A percentile compares a stretch with the other conserved stretches of the same genome.
Conservation (phyloP, 2,113 vertebrate genomes). For the Gymnarchus niloticus region DNA sequence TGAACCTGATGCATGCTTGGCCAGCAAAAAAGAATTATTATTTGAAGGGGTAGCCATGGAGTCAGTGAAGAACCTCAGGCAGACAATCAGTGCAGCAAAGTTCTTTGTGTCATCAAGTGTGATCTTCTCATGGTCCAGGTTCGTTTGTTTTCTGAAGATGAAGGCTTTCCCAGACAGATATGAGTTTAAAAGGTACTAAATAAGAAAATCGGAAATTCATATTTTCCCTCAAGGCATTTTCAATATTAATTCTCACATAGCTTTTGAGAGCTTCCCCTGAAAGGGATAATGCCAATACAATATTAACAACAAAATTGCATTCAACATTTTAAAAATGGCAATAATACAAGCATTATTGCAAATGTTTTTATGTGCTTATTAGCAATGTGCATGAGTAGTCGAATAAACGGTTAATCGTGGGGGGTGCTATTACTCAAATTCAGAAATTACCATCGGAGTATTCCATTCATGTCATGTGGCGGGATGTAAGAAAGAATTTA, state of each 20-base stretch:
- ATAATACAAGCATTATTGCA: neutral
- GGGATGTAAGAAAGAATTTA: too few relatives aligned
- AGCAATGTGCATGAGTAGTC: neutral
- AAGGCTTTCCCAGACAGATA: conserved; percentile 42
- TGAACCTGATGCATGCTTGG: neutral
- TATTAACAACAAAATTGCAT: neutral
- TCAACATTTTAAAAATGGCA: neutral
- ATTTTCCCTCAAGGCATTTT: neutral
- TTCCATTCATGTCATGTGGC: too few relatives aligned
- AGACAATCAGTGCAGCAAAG: conserved; percentile 23
- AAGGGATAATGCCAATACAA: neutral
- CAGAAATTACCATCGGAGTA: too few relatives aligned
- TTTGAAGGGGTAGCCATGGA: conserved; percentile 16
- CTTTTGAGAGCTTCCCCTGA: neutral
- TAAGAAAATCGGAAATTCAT: neutral
- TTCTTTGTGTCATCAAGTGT: conserved; percentile 8
- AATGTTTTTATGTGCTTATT: neutral
- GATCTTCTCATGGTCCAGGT: conserved; percentile 29
- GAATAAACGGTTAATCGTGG: neutral
- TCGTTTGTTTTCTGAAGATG: conserved; percentile 32
- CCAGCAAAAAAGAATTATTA: conserved; percentile 33
- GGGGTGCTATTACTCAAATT: too few relatives aligned
- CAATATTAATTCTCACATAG: neutral
- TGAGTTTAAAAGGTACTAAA: conserved; percentile 11
- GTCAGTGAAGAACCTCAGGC: conserved; percentile 41